Percentiles rank a stretch among this genome's conserved stretches.
Conservation (phyloP, 2,888 invertebrate genomes). For the Pharmacophagus antenor region DNA sequence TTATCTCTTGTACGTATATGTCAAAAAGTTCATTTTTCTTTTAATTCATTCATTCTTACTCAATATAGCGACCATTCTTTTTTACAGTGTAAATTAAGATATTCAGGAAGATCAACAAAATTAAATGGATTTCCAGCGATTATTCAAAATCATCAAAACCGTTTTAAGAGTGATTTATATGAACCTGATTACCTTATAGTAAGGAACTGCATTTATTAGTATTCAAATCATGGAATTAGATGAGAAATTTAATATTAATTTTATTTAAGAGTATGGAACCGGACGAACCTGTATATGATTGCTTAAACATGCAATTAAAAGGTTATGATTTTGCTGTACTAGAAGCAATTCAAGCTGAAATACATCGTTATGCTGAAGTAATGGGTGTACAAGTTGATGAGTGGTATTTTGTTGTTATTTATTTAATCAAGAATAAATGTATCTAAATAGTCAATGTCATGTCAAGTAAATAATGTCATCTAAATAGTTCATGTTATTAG, state of each 20-base stretch:
- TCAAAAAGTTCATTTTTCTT: not conserved
- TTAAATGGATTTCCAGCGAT: slow-evolving; percentile 32
- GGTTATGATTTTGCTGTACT: slow-evolving; percentile 91
- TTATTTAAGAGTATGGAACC: slow-evolving; percentile 79
- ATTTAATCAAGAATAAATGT: not conserved
- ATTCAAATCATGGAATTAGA: not conserved
- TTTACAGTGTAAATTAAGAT: not conserved
- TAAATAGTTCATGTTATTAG: too few relatives aligned
- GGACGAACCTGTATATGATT: slow-evolving; percentile 86
- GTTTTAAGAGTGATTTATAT: slow-evolving; percentile 74
- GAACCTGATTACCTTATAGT: slow-evolving; percentile 89
- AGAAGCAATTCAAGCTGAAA: slow-evolving; percentile 89
- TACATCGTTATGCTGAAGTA: slow-evolving; percentile 86
- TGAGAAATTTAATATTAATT: not conserved
- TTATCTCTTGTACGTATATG: slow-evolving; percentile 39
- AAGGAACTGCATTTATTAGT: slow-evolving; percentile 45
- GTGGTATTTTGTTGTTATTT: slow-evolving; percentile 67
- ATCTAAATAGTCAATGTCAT: too few relatives aligned
- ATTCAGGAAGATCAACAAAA: slow-evolving; percentile 30
- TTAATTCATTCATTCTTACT: slow-evolving; percentile 2
- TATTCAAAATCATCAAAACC: slow-evolving; percentile 42
- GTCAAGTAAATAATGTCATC: too few relatives aligned
- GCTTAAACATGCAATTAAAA: slow-evolving; percentile 88
- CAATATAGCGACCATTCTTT: slow-evolving; percentile 11
- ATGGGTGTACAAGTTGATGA: slow-evolving; percentile 89